Percentiles rank a stretch among this genome's conserved stretches.
phyloP scores from a whole-genome alignment of 2,888 invertebrate species.

The Drosophila kanekoi region DNA sequence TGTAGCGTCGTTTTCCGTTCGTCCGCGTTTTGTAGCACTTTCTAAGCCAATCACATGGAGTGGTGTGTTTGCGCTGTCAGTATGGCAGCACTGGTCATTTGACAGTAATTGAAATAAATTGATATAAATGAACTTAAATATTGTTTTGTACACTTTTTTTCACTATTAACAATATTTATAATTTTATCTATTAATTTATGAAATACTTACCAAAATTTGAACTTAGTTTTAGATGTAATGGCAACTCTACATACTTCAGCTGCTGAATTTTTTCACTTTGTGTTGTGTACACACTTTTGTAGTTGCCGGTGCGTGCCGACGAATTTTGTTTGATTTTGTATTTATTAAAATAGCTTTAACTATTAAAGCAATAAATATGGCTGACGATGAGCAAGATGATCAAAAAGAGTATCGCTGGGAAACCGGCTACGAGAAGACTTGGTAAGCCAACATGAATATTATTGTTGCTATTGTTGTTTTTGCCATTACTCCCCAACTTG shows the following conservation, averaged over 20 bases:
- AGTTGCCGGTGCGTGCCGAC: conserved; percentile 40
- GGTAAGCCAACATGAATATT: conserved; percentile 86
- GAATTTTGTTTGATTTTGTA: conserved; percentile 2
- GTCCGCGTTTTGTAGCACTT: conserved; percentile 66
- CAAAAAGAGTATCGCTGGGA: conserved; percentile 97
- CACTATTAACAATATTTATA: neutral
- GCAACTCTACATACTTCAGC: conserved; percentile 33
- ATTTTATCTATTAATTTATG: neutral
- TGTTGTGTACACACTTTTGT: conserved; percentile 50
- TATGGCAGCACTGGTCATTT: conserved; percentile 57
- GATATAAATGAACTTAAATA: neutral
- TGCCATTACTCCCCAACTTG: neutral
- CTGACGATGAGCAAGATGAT: conserved; percentile 90
- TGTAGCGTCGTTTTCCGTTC: conserved; percentile 67
- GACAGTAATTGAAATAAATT: conserved; percentile 13
- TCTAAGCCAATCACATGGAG: conserved; percentile 51
- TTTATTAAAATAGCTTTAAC: neutral
- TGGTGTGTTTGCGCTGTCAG: conserved; percentile 46
- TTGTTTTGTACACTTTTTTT: neutral
- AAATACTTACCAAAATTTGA: neutral
- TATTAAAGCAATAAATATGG: conserved; percentile 62
- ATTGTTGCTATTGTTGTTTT: neutral
- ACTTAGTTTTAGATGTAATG: conserved; percentile 1
- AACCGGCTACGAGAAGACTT: conserved; percentile 97
- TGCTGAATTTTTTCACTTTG: neutral